phyloP scores from a whole-genome alignment of 2,113 vertebrate species.

The Bombycilla garrulus region DNA sequence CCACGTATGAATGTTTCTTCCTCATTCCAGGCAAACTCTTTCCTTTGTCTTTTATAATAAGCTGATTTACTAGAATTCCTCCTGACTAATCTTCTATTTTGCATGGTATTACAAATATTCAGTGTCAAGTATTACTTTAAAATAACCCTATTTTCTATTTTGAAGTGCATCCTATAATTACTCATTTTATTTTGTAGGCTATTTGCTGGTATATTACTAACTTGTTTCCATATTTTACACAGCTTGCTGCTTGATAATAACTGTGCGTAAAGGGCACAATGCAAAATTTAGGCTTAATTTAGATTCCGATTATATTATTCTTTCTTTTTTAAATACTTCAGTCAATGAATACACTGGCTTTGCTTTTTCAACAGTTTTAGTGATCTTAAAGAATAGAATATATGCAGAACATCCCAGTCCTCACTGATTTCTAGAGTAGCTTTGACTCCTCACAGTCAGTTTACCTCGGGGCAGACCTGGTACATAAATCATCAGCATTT shows the following conservation, averaged over 20 bases:
- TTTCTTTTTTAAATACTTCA: not conserved
- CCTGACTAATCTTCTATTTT: constrained; percentile 25
- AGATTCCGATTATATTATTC: not conserved
- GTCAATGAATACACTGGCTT: not conserved
- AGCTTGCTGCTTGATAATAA: constrained; percentile 8
- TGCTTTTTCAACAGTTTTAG: not conserved
- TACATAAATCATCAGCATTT: not conserved
- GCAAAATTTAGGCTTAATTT: not conserved
- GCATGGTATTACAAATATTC: not conserved
- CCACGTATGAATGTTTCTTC: not conserved
- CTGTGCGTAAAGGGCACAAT: not conserved
- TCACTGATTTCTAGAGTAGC: not conserved
- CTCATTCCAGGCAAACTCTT: constrained; percentile 30
- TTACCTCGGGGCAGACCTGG: not conserved
- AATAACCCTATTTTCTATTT: constrained; percentile 24
- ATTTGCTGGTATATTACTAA: constrained; percentile 6
- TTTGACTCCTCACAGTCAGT: not conserved
- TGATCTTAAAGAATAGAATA: not conserved
- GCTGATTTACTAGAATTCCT: constrained; percentile 1
- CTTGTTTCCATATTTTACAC: constrained; percentile 14
- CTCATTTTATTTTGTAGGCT: constrained; percentile 10
- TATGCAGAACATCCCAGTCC: not conserved
- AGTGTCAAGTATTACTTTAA: constrained; percentile 34
- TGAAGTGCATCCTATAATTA: constrained; percentile 13
- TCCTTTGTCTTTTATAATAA: constrained; percentile 55